A percentile compares a stretch with the other conserved stretches of the same genome.
Evolutionary conservation across 2,888 invertebrate species (phyloP).

Genomic region (Xanthorhoe designata): DNA sequence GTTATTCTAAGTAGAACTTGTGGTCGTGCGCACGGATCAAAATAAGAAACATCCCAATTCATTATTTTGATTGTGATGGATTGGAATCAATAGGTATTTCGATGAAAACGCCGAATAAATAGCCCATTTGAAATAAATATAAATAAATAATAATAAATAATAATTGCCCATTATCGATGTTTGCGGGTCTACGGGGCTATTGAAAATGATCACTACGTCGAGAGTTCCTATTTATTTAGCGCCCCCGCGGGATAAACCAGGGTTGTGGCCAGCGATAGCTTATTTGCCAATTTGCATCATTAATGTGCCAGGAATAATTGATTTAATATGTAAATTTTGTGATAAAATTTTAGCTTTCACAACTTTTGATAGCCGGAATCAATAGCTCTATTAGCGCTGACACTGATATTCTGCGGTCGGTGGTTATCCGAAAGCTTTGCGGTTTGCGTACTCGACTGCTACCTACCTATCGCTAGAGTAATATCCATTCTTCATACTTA

Average conservation of each 20-base stretch:
- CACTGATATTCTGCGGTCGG: slow-evolving; percentile 35
- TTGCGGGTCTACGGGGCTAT: slow-evolving; percentile 54
- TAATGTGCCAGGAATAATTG: slow-evolving; percentile 72
- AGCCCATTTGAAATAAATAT: slow-evolving; percentile 28
- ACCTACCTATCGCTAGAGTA: slow-evolving; percentile 23
- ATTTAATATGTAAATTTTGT: slow-evolving; percentile 72
- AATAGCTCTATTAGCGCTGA: slow-evolving; percentile 43
- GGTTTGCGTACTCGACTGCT: slow-evolving; percentile 34
- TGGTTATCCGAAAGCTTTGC: slow-evolving; percentile 39
- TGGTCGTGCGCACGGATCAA: not conserved
- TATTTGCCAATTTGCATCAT: slow-evolving; percentile 81
- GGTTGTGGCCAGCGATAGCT: slow-evolving; percentile 68
- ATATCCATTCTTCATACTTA: not conserved
- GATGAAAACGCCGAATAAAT: slow-evolving; percentile 21
- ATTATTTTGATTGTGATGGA: slow-evolving; percentile 18
- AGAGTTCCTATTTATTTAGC: slow-evolving; percentile 68
- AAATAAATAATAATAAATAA: too few species aligned
- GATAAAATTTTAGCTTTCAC: slow-evolving; percentile 55
- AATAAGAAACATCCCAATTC: not conserved
- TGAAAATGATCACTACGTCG: slow-evolving; percentile 63
- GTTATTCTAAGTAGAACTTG: not conserved
- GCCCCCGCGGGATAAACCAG: slow-evolving; percentile 63
- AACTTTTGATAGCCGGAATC: slow-evolving; percentile 39
- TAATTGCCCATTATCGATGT: slow-evolving; percentile 52
- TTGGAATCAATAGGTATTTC: slow-evolving; percentile 17